Base-by-base conservation (phyloP, 2,888 invertebrate species). In the Trissolcus japonicus region DNA sequence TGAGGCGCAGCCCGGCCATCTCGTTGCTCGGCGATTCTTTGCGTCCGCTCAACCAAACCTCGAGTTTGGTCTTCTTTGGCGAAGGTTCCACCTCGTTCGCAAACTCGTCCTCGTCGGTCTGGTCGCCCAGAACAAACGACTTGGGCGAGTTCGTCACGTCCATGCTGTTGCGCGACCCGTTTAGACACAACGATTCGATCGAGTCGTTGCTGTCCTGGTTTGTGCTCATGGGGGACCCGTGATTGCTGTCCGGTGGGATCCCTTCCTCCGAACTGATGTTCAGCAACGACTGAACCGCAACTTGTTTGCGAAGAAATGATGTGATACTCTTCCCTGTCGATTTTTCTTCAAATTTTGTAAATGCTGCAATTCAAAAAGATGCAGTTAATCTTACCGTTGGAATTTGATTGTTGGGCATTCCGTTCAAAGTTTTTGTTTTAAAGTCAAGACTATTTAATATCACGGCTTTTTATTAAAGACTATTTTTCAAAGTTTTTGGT, bases 281-380 rank as follows among this genome's bases (percentile, higher is more conserved):
- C 66, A 88, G 76, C 11, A 95, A 92, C 4, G 94, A 94, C 87
- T 95, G 95, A 60, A 95, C 95, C 83, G 94, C 94, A 71, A 95
- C 91, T 86, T 95, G 94, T 87, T 94, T 94, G 87, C 93, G 92
- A 60, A 95, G 90, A 85, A 94, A 95, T 75, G 93, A 94, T 6
- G 94, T 93, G 82, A 95, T 94, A 82, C 93, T 92, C 79, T 92
- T 91, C 1, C 94, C 94, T 2, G 91, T 92, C 86, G 92, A 92
- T 72, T 93, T 91, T 81, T 94, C 95, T 82, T 93, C 93, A 85
- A 95, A 95, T 88, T 95, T 95, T 0, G 94, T 94, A 86, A 95
- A 95, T 17, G 95, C 94, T 83, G 46, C 1, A 67, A 74, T 16
- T 13, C 9, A 14, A 51, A 14, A 46, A 7, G 6, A 46, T 2